These are phyloP conservation scores for Drosophila peninsularis DNA, from an alignment of 2,888 invertebrate genomes.

Conservation along the genomic window DNA sequence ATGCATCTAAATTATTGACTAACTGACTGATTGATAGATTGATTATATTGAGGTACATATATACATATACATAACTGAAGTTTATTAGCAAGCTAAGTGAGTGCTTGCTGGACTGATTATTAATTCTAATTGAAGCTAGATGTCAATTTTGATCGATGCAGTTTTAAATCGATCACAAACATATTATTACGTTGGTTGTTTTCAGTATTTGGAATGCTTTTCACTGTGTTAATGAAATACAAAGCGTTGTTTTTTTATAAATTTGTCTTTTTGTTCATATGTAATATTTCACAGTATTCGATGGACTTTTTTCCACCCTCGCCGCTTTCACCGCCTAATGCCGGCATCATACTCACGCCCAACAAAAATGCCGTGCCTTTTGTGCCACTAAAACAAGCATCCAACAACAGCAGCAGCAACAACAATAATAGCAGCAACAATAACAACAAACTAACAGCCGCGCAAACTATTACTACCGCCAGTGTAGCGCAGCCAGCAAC, in stretches of 20 bases:
- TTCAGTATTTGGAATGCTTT: too few species aligned
- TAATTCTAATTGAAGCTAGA: too few species aligned
- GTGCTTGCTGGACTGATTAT: too few species aligned
- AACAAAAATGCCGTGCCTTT: constrained; percentile 70
- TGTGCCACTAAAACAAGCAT: constrained; percentile 65
- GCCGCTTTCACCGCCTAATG: constrained; percentile 73
- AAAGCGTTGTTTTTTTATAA: too few species aligned
- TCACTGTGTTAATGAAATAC: too few species aligned
- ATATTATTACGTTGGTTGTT: too few species aligned
- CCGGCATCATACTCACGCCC: constrained; percentile 79
- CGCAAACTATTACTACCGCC: constrained; percentile 21
- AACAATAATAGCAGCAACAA: constrained; percentile 15
- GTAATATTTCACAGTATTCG: constrained; percentile 73
- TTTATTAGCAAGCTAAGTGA: too few species aligned
- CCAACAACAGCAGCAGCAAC: constrained; percentile 25
- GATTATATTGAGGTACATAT: too few species aligned
- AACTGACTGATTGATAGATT: too few species aligned
- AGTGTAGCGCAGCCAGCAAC: constrained; percentile 10
- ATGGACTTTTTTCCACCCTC: constrained; percentile 81
- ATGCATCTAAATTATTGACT: not conserved
- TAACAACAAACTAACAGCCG: constrained; percentile 24
- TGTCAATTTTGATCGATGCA: too few species aligned
- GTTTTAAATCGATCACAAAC: too few species aligned
- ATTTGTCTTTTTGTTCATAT: not conserved
- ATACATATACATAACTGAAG: too few species aligned